Evolutionary conservation across 2,113 vertebrate species (phyloP).

Genomic region (Rhinichthys klamathensis): DNA sequence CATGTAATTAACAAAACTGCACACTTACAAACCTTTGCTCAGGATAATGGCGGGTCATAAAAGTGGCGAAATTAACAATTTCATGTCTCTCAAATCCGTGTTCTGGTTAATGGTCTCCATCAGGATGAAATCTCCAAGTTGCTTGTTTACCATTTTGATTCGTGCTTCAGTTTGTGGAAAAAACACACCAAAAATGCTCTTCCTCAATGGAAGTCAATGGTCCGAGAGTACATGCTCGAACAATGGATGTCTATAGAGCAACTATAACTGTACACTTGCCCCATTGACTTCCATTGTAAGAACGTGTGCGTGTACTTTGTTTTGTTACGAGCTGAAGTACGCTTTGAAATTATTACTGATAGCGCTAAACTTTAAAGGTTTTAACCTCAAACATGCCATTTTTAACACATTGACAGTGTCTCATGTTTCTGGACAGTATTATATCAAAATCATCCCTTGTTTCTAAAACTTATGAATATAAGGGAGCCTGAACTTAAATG

Average conservation of each 20-base stretch:
- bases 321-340: neutral
- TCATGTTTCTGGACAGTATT: conserved; percentile 46
- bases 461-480: neutral
- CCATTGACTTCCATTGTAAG: too few relatives aligned
- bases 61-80: neutral
- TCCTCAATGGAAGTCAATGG: too few relatives aligned
- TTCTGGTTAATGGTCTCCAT: neutral
- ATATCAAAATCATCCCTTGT: conserved; percentile 9
- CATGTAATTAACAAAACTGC: conserved; percentile 8
- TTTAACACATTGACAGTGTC: conserved; percentile 41
- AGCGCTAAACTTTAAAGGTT: neutral
- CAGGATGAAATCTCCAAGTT: neutral
- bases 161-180: neutral
- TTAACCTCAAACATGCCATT: neutral
- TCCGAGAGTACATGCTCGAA: too few relatives aligned
- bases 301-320: too few relatives aligned
- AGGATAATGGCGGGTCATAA: conserved; percentile 19
- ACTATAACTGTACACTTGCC: too few relatives aligned
- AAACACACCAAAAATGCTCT: neutral
- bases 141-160: neutral
- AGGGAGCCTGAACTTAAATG: conserved; percentile 8
- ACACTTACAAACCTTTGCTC: conserved; percentile 37
- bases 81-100: neutral
- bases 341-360: neutral
- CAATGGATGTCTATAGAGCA: too few relatives aligned